Percentiles rank a stretch among this genome's conserved stretches.
phyloP scores from a whole-genome alignment of 2,797 vertebrate species.

The Antennarius maculatus region DNA sequence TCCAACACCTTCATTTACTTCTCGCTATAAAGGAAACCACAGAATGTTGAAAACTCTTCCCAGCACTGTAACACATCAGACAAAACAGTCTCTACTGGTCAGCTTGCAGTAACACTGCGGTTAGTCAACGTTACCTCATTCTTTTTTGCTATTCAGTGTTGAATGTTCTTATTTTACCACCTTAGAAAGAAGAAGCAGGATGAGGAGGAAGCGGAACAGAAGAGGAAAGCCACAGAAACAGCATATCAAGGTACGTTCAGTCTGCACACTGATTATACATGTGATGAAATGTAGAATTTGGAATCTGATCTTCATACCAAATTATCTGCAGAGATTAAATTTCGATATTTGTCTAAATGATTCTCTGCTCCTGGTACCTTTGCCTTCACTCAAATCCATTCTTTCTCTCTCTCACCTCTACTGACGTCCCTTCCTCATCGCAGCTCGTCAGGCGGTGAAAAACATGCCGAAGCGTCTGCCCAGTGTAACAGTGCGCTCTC shows the following conservation, averaged over 20 bases:
- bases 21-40: too few relatives aligned
- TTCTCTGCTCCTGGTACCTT: conserved; percentile 5
- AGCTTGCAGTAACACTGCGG: neutral
- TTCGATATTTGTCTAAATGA: neutral
- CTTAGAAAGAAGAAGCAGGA: conserved; percentile 94
- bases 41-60: too few relatives aligned
- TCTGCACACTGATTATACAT: neutral
- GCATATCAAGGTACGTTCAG: conserved; percentile 89
- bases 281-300: neutral
- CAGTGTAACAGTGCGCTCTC: conserved; percentile 91
- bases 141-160: neutral
- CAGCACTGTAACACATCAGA: too few relatives aligned
- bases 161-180: neutral
- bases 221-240: conserved; percentile 93
- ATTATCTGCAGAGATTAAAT: too few relatives aligned
- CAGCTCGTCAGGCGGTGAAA: conserved; percentile 95
- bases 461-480: conserved; percentile 92
- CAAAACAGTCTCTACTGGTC: neutral
- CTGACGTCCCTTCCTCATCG: conserved; percentile 14
- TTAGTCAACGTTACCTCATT: neutral
- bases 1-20: too few relatives aligned
- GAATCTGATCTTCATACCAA: too few relatives aligned
- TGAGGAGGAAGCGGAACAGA: conserved; percentile 95
- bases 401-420: neutral
- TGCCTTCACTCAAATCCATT: neutral